Conservation (phyloP, 2,797 vertebrate genomes). For the Botia almorhae region DNA sequence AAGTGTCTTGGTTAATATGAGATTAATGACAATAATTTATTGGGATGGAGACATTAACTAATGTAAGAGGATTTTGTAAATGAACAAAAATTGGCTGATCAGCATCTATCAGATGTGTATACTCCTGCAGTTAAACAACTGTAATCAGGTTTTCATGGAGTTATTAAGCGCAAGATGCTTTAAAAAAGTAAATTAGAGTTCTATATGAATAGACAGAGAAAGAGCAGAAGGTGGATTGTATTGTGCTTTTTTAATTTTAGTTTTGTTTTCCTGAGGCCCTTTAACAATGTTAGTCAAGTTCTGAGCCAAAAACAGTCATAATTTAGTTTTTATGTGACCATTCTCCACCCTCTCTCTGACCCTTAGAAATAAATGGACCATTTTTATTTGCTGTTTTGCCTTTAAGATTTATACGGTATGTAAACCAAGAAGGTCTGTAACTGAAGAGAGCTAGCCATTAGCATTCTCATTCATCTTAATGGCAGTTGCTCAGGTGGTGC, state of each 20-base stretch:
- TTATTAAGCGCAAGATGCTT: background rate
- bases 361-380: background rate
- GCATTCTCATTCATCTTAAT: slow-evolving; percentile 5
- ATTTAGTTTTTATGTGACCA: background rate
- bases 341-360: background rate
- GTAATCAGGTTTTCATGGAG: background rate
- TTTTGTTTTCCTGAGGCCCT: background rate
- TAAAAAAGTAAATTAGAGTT: background rate
- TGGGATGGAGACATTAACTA: slow-evolving; percentile 69
- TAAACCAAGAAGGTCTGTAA: background rate
- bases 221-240: background rate
- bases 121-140: background rate
- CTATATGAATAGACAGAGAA: background rate
- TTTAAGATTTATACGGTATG: slow-evolving; percentile 1
- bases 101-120: slow-evolving; percentile 48
- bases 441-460: background rate
- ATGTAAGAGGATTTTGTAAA: slow-evolving; percentile 66
- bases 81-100: slow-evolving; percentile 66
- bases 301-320: background rate
- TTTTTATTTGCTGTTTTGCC: background rate
- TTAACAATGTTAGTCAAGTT: slow-evolving; percentile 1
- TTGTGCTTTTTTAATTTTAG: background rate
- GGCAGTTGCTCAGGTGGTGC: background rate
- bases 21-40: slow-evolving; percentile 75
- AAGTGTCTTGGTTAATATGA: slow-evolving; percentile 60